Evolutionary conservation across 2,888 invertebrate genomes (phyloP).

Genomic region (Neocrepidodera transversa): DNA sequence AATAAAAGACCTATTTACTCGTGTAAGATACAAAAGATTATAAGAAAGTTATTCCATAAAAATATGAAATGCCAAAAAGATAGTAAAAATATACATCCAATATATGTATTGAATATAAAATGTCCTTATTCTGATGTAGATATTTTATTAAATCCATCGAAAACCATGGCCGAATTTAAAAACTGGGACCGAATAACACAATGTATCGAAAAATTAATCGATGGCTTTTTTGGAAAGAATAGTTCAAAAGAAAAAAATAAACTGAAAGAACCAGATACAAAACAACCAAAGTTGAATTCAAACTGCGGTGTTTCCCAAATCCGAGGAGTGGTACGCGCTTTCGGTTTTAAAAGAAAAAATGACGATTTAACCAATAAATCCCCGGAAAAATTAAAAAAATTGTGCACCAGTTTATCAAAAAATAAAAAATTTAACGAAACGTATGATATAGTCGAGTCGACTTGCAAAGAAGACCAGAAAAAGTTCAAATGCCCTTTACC

Average conservation of each 20-base stretch:
- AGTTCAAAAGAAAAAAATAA: conserved; percentile 36
- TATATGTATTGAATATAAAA: conserved; percentile 65
- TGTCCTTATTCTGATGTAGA: conserved; percentile 64
- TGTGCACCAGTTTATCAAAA: background rate
- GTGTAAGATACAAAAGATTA: conserved; percentile 62
- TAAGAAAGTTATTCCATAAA: conserved; percentile 56
- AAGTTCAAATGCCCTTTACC: conserved; percentile 40
- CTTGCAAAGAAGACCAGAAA: conserved; percentile 1
- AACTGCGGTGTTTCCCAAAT: conserved; percentile 54
- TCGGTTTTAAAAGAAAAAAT: conserved; percentile 58
- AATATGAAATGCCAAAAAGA: conserved; percentile 25
- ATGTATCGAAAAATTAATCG: conserved; percentile 58
- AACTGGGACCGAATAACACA: conserved; percentile 60
- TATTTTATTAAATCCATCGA: conserved; percentile 62
- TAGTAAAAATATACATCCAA: conserved; percentile 52
- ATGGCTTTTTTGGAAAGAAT: conserved; percentile 47
- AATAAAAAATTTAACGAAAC: conserved; percentile 13
- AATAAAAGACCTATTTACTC: conserved; percentile 68
- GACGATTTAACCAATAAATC: conserved; percentile 44
- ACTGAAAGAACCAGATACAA: conserved; percentile 31
- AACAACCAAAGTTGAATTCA: conserved; percentile 39
- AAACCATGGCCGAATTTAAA: conserved; percentile 64
- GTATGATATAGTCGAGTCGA: conserved; percentile 27
- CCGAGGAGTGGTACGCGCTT: conserved; percentile 58
- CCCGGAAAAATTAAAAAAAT: conserved; percentile 8